Conservation (phyloP, 2,113 vertebrate species). For the Tachycineta bicolor region DNA sequence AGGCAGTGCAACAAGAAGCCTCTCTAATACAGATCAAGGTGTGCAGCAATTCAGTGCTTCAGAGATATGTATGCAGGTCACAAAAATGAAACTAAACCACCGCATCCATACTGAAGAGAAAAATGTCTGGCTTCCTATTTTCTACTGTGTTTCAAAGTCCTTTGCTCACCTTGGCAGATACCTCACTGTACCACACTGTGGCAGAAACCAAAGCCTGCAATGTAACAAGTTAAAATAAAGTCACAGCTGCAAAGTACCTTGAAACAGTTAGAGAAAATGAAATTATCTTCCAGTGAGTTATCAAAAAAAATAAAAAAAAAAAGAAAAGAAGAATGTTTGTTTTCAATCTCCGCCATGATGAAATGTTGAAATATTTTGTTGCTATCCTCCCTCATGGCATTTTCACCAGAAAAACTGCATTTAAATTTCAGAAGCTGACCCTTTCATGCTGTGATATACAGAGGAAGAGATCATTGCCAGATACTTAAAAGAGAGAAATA, state of each 20-base stretch:
- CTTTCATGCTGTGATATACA: background rate
- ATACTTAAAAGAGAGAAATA: background rate
- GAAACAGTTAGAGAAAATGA: background rate
- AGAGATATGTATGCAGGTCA: background rate
- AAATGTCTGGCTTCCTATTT: background rate
- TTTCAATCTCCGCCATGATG: background rate
- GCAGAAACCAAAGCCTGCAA: background rate
- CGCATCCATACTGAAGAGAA: background rate
- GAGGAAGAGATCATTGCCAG: background rate
- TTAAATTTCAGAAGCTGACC: background rate
- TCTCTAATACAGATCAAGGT: background rate
- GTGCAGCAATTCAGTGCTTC: background rate
- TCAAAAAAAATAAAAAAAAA: background rate
- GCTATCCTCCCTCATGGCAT: background rate
- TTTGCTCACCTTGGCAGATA: background rate
- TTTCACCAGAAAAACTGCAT: background rate
- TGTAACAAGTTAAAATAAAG: background rate
- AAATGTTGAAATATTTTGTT: background rate
- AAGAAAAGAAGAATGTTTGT: background rate
- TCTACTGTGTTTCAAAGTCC: background rate
- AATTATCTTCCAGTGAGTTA: background rate
- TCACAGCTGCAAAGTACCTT: background rate
- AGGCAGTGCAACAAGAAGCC: background rate
- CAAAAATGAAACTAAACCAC: background rate
- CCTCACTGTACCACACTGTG: background rate